A percentile compares a stretch with the other conserved stretches of the same genome.
Evolutionary conservation across 2,113 vertebrate species (phyloP).

Genomic region (Ageneiosus marmoratus): DNA sequence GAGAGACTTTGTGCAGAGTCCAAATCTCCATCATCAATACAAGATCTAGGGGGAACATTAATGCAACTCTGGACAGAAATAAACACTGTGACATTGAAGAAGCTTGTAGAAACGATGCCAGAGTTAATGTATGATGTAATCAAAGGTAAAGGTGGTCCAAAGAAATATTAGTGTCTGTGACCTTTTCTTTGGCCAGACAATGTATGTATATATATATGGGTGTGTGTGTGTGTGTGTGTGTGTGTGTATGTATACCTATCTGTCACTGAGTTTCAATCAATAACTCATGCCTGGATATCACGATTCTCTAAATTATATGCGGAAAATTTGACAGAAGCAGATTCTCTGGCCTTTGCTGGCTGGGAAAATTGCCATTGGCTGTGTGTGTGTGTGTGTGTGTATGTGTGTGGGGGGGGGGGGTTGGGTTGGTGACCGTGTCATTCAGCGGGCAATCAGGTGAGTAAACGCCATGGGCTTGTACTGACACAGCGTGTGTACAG

Average conservation of each 20-base stretch:
- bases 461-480: slow-evolving; percentile 23
- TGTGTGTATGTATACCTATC: background rate
- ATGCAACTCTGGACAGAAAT: too few relatives aligned
- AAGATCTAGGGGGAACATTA: too few relatives aligned
- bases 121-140: too few relatives aligned
- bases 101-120: too few relatives aligned
- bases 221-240: too few relatives aligned
- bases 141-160: too few relatives aligned
- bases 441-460: slow-evolving; percentile 21
- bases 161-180: too few relatives aligned
- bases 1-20: too few relatives aligned
- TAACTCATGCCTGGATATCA: background rate
- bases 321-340: background rate
- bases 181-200: too few relatives aligned
- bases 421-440: slow-evolving; percentile 13
- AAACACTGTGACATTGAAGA: too few relatives aligned
- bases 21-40: too few relatives aligned
- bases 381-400: slow-evolving; percentile 5
- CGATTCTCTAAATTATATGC: background rate
- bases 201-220: too few relatives aligned
- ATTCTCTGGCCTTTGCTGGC: background rate
- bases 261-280: background rate
- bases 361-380: background rate
- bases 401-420: slow-evolving; percentile 1
- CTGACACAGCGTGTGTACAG: slow-evolving; percentile 5